These are phyloP conservation scores for Spodoptera litura DNA, from an alignment of 1,140 invertebrate genomes.

Conservation along the genomic window DNA sequence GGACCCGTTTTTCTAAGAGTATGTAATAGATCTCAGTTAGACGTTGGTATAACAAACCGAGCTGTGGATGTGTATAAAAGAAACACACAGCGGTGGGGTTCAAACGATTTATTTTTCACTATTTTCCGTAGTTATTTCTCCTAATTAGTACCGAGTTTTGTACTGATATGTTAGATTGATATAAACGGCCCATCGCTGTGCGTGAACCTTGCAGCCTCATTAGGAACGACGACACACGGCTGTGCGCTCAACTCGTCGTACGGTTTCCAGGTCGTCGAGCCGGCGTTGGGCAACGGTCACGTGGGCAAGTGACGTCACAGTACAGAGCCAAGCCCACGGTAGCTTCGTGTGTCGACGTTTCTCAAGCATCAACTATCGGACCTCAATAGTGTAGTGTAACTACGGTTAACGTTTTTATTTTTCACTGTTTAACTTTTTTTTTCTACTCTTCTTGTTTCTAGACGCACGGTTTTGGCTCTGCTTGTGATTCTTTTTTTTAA, in stretches of 20 bases:
- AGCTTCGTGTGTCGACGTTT: slow-evolving; percentile 83
- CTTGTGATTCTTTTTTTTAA: not conserved
- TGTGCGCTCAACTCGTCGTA: slow-evolving; percentile 73
- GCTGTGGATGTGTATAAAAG: slow-evolving; percentile 52
- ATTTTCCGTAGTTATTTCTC: not conserved
- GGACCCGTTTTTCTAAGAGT: too few species aligned
- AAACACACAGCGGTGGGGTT: slow-evolving; percentile 46
- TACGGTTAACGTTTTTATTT: slow-evolving; percentile 63
- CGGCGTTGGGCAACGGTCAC: slow-evolving; percentile 76
- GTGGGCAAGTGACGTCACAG: slow-evolving; percentile 72
- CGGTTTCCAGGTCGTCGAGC: slow-evolving; percentile 80
- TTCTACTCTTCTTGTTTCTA: slow-evolving; percentile 43
- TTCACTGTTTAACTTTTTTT: slow-evolving; percentile 50
- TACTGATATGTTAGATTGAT: not conserved
- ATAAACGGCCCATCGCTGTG: slow-evolving; percentile 38
- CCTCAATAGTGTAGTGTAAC: slow-evolving; percentile 82
- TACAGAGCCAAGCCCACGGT: slow-evolving; percentile 48
- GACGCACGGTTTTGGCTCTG: slow-evolving; percentile 39
- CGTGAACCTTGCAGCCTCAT: slow-evolving; percentile 69
- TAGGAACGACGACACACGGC: slow-evolving; percentile 84
- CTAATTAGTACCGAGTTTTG: slow-evolving; percentile 6
- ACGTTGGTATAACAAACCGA: slow-evolving; percentile 28
- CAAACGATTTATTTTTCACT: slow-evolving; percentile 2
- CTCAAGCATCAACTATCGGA: slow-evolving; percentile 77
- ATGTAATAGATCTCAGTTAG: too few species aligned